Percentiles rank a stretch among this genome's conserved stretches.
Conservation (phyloP, 2,888 invertebrate genomes). For the Nomada flava region DNA sequence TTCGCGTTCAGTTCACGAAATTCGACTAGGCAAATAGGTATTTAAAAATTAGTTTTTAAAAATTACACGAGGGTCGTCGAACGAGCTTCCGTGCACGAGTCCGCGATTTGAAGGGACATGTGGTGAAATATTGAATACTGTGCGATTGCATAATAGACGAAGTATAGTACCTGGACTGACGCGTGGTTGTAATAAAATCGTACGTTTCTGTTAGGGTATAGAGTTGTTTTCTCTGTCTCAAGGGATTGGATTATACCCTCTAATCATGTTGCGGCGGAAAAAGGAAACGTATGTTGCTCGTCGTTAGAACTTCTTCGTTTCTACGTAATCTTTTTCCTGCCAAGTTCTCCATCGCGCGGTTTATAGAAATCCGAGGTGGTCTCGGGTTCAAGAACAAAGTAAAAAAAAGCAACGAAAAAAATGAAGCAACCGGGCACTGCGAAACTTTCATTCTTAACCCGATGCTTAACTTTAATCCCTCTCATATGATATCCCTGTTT, state of each 20-base stretch:
- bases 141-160: no score
- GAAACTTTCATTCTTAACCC: conserved; percentile 12
- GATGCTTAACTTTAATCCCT: conserved; percentile 32
- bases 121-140: no score
- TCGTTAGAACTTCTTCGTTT: conserved; percentile 2
- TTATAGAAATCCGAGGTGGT: conserved; percentile 1
- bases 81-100: background rate
- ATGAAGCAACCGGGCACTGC: no score
- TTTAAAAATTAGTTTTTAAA: background rate
- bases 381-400: background rate
- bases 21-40: background rate
- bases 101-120: no score
- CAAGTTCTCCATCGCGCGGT: background rate
- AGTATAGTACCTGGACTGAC: no score
- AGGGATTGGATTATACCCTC: no score
- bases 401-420: background rate
- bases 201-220: no score
- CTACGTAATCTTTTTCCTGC: background rate
- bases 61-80: no score
- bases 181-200: no score
- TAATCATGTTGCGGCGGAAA: background rate
- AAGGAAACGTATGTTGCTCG: background rate
- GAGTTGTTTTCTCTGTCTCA: no score
- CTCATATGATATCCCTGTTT: conserved; percentile 5
- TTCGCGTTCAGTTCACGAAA: background rate